A percentile compares a stretch with the other conserved stretches of the same genome.
phyloP scores from a whole-genome alignment of 92 coral and sea anemone genomes.

The Parazoanthus swiftii region DNA sequence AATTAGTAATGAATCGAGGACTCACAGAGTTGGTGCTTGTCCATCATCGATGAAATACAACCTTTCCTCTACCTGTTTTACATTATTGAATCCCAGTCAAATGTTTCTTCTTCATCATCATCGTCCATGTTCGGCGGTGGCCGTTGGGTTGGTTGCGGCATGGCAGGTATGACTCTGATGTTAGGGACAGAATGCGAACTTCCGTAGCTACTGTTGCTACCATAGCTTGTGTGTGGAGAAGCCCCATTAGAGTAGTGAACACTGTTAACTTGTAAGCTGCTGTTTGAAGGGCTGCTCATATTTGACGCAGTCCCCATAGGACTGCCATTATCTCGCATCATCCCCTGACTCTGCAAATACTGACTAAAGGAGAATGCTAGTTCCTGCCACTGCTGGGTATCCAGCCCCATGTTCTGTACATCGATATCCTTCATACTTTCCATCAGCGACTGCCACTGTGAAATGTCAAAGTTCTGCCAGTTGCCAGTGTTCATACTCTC shows the following conservation, averaged over 20 bases:
- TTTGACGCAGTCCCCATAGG: constrained; percentile 30
- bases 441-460: constrained; percentile 88
- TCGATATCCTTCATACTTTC: constrained; percentile 95
- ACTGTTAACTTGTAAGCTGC: constrained; percentile 48
- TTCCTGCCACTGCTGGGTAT: constrained; percentile 93
- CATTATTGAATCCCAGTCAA: constrained; percentile 98
- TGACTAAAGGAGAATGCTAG: constrained; percentile 96
- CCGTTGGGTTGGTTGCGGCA: constrained; percentile 49
- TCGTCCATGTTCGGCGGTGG: constrained; percentile 67
- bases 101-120: constrained; percentile 91
- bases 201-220: constrained; percentile 73
- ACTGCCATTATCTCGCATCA: constrained; percentile 47
- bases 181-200: constrained; percentile 80
- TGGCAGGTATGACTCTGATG: constrained; percentile 67
- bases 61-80: constrained; percentile 29
- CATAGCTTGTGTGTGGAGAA: constrained; percentile 74
- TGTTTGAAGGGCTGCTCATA: constrained; percentile 17
- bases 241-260: constrained; percentile 49
- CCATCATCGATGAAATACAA: constrained; percentile 19
- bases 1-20: constrained; percentile 16
- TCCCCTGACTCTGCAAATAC: constrained; percentile 77
- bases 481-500: constrained; percentile 94
- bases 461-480: constrained; percentile 81
- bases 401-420: constrained; percentile 82
- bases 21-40: constrained; percentile 24